Evolutionary conservation across 2,113 vertebrate species (phyloP), one percentile per base, ranked within the genome.

Genomic region (Hydrochoerus hydrochaeris): DNA sequence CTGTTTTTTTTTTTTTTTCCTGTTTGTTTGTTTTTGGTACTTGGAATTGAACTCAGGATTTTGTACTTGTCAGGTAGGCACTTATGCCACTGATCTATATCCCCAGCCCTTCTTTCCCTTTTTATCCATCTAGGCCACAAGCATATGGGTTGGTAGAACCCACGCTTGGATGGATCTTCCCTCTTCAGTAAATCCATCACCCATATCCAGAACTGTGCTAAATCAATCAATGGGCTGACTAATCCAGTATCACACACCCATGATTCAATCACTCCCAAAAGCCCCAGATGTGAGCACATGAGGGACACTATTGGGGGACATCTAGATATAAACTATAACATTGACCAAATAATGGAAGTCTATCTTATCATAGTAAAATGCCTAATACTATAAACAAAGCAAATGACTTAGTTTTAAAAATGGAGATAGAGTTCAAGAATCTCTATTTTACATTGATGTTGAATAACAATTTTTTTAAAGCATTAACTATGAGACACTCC

Each of bases 391-490:
- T 78, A 28, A 81, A 49, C 90, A 32, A 63, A 49, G 38, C 4
- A 78, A 71, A 83, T 87, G 60, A 46, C 62, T 28, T 96, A 85
- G 93, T 88, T 97, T 91, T 90, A 88, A 77, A 93, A 62, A 49
- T 57, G 44, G 30, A 52, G 52, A 20, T 65, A 28, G 17, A 69
- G 38, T 88, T 22, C 54, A 96, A 91, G 71, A 88, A 49, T 44
- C 46, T 16, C 16, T 6, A 41, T 49, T 60, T 80, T 85, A 22
- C 28, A 30, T 7, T 12, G 35, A 41, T 49, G 41, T 89, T 38
- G 65, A 44, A 95, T 54, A 89, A 86, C 24, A 81, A 63, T 26
- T 84, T 49, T 69, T 60, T 88, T 80, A 89, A 75, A 88, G n/a
- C 60, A 71, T 46, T 63, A 44, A 71, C n/a, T 54, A 35, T 54